A percentile compares a stretch with the other conserved stretches of the same genome.
phyloP scores from a whole-genome alignment of 2,888 invertebrate genomes.

The Epinotia brunnichana region DNA sequence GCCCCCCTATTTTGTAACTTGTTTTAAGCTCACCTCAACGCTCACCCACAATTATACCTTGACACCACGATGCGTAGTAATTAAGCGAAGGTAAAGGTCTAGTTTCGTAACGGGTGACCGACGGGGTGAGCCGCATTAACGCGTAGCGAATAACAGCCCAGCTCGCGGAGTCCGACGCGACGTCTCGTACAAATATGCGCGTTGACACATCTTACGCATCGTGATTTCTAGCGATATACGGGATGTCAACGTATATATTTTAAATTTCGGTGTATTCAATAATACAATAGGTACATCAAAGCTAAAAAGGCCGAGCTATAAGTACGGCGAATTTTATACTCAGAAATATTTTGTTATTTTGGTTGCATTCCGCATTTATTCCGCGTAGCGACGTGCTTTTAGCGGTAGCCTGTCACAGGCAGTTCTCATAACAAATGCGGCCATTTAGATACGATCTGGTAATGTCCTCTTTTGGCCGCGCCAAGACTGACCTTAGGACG shows the following conservation, averaged over 20 bases:
- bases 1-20: too few species aligned
- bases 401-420: constrained; percentile 21
- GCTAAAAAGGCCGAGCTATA: background rate
- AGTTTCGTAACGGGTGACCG: too few species aligned
- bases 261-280: background rate
- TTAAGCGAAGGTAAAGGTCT: too few species aligned
- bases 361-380: constrained; percentile 26
- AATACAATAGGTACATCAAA: background rate
- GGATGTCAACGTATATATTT: background rate
- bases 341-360: constrained; percentile 6
- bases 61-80: too few species aligned
- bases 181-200: too few species aligned
- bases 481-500: constrained; percentile 23
- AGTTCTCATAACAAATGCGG: constrained; percentile 36
- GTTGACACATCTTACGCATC: too few species aligned
- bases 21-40: too few species aligned
- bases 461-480: constrained; percentile 36
- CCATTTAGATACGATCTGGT: constrained; percentile 40
- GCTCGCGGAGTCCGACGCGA: too few species aligned
- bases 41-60: too few species aligned
- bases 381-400: constrained; percentile 33
- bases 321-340: background rate
- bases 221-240: background rate
- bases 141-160: too few species aligned
- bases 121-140: too few species aligned